Evolutionary conservation across 1,140 invertebrate species (phyloP).

Genomic region (Cydia pomonella): DNA sequence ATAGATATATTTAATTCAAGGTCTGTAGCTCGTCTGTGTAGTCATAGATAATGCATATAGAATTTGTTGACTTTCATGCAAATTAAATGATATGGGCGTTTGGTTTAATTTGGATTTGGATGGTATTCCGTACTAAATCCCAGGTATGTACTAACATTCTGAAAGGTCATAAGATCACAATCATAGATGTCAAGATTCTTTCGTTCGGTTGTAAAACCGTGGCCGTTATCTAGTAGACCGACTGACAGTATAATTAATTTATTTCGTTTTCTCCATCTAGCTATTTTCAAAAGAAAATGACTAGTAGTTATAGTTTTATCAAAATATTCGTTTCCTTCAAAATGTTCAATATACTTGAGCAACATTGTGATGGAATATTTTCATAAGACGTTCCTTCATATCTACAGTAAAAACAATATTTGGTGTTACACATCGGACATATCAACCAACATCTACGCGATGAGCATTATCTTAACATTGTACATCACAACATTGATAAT

Average conservation of each 20-base stretch:
- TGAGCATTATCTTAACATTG: slow-evolving; percentile 50
- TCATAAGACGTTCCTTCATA: slow-evolving; percentile 71
- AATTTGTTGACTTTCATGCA: neutral
- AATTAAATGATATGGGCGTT: too few relatives aligned
- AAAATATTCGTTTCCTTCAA: slow-evolving; percentile 71
- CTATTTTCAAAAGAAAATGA: slow-evolving; percentile 78
- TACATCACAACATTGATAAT: slow-evolving; percentile 20
- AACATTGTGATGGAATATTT: slow-evolving; percentile 76
- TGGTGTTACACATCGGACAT: slow-evolving; percentile 69
- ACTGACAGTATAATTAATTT: slow-evolving; percentile 40
- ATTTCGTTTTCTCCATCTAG: slow-evolving; percentile 50
- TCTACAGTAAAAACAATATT: slow-evolving; percentile 70
- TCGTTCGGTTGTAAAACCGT: neutral
- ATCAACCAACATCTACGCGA: slow-evolving; percentile 53
- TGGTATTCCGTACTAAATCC: neutral
- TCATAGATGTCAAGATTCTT: neutral
- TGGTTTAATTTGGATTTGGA: too few relatives aligned
- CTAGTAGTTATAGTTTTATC: slow-evolving; percentile 70
- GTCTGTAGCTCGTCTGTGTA: neutral
- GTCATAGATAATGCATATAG: neutral
- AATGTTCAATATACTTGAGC: slow-evolving; percentile 76
- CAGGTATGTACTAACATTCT: neutral
- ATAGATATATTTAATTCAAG: neutral
- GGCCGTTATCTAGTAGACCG: slow-evolving; percentile 16
- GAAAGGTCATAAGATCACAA: neutral